Conservation (phyloP, 1,140 invertebrate species). For the Agrilus planipennis region DNA sequence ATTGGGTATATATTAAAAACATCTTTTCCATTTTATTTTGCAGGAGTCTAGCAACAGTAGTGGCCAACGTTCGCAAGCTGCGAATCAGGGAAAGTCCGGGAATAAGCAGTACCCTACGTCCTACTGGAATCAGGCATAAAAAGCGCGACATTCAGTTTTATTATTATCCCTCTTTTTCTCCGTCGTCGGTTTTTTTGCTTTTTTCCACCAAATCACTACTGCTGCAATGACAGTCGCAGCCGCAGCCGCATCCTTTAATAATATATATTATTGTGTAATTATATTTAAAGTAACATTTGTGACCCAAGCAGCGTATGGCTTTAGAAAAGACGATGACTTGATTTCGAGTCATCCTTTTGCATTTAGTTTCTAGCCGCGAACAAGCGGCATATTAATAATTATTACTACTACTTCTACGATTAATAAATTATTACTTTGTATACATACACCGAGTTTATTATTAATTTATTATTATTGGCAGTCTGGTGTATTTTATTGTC, state of each 20-base stretch:
- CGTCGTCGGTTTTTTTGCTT: constrained; percentile 8
- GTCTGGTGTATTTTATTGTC: no score
- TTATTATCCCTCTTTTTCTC: no score
- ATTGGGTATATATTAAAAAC: no score
- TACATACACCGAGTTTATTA: no score
- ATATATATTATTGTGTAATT: constrained; percentile 11
- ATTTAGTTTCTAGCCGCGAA: not conserved
- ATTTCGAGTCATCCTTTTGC: not conserved
- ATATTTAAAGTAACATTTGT: constrained; percentile 6
- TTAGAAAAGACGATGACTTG: not conserved
- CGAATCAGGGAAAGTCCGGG: constrained; percentile 54
- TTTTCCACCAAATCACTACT: constrained; percentile 15
- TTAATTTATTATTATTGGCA: no score
- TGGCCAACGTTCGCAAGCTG: constrained; percentile 53
- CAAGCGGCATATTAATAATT: constrained; percentile 4
- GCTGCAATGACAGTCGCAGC: constrained; percentile 5
- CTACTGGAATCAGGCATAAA: constrained; percentile 43
- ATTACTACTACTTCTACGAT: constrained; percentile 3
- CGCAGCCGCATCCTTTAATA: constrained; percentile 1
- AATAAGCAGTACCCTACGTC: constrained; percentile 51
- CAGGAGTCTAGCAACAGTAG: constrained; percentile 53
- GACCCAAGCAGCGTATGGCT: not conserved
- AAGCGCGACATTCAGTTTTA: no score
- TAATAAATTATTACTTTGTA: no score
- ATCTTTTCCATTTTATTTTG: no score